phyloP scores from a whole-genome alignment of 2,888 invertebrate species.

The Hesperia comma region DNA sequence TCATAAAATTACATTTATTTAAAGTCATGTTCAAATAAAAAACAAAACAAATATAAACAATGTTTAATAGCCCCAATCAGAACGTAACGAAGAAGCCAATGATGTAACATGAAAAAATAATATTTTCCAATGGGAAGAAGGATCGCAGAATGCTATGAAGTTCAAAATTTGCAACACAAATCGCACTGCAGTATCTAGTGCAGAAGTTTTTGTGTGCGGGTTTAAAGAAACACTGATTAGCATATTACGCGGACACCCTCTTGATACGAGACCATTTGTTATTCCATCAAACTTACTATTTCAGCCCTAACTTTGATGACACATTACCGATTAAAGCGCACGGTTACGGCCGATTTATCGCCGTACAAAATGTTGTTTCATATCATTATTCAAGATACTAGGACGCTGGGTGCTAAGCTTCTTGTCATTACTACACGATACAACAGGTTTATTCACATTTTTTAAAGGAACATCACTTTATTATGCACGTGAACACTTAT shows the following conservation, averaged over 20 bases:
- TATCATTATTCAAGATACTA: slow-evolving; percentile 69
- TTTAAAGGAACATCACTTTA: slow-evolving; percentile 43
- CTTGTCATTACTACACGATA: slow-evolving; percentile 51
- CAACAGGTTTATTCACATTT: slow-evolving; percentile 47
- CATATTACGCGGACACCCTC: slow-evolving; percentile 74
- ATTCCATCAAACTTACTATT: slow-evolving; percentile 52
- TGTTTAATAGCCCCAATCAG: background rate
- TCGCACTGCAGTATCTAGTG: slow-evolving; percentile 83
- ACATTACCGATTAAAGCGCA: slow-evolving; percentile 75
- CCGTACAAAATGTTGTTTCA: slow-evolving; percentile 74
- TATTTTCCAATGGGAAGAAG: slow-evolving; percentile 6
- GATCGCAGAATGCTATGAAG: slow-evolving; percentile 30
- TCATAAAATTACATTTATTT: slow-evolving; percentile 5
- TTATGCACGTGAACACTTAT: slow-evolving; percentile 45
- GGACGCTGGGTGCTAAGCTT: slow-evolving; percentile 60
- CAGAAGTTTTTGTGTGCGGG: slow-evolving; percentile 81
- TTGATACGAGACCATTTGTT: slow-evolving; percentile 55
- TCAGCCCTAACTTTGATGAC: slow-evolving; percentile 57
- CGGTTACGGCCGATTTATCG: slow-evolving; percentile 74
- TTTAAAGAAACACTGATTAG: slow-evolving; percentile 79
- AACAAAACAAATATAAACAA: slow-evolving; percentile 6
- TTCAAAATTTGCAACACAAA: slow-evolving; percentile 79
- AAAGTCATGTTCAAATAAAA: background rate
- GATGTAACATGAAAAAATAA: slow-evolving; percentile 33
- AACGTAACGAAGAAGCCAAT: slow-evolving; percentile 17